Evolutionary conservation across 2,888 invertebrate genomes (phyloP).

Genomic region (Orchesellides sinensis): DNA sequence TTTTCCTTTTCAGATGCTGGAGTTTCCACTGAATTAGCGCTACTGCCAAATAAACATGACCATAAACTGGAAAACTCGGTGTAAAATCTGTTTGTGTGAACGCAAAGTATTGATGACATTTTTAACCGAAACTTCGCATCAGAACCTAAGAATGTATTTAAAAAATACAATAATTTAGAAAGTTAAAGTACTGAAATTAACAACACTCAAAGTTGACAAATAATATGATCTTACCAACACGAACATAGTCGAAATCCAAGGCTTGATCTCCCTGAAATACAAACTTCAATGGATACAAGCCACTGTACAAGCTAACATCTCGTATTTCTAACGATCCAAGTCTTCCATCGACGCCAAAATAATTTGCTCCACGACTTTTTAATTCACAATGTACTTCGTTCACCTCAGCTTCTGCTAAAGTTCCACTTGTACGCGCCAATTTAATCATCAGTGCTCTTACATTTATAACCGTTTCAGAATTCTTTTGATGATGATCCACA

Average conservation of each 20-base stretch:
- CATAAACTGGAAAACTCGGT: conserved; percentile 80
- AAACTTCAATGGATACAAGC: conserved; percentile 73
- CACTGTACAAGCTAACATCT: conserved; percentile 69
- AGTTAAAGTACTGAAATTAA: background rate
- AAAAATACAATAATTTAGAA: conserved; percentile 8
- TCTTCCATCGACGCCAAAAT: conserved; percentile 71
- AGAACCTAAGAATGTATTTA: conserved; percentile 76
- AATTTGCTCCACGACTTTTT: conserved; percentile 65
- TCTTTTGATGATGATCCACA: conserved; percentile 56
- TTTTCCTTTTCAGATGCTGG: background rate
- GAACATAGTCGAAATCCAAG: conserved; percentile 79
- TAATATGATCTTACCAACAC: conserved; percentile 64
- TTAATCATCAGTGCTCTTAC: conserved; percentile 71
- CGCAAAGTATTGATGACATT: conserved; percentile 94
- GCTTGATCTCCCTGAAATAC: conserved; percentile 81
- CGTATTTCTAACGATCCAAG: conserved; percentile 71
- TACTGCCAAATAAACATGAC: conserved; percentile 71
- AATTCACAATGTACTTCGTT: conserved; percentile 70
- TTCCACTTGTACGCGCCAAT: conserved; percentile 56
- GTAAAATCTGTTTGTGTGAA: conserved; percentile 95
- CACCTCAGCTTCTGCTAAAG: conserved; percentile 70
- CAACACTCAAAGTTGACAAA: background rate
- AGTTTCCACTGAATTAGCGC: conserved; percentile 19
- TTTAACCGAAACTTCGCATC: conserved; percentile 86
- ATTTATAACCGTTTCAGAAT: conserved; percentile 71